These are phyloP conservation scores for Characodon lateralis DNA, from an alignment of 2,797 vertebrate genomes.

Conservation along the genomic window DNA sequence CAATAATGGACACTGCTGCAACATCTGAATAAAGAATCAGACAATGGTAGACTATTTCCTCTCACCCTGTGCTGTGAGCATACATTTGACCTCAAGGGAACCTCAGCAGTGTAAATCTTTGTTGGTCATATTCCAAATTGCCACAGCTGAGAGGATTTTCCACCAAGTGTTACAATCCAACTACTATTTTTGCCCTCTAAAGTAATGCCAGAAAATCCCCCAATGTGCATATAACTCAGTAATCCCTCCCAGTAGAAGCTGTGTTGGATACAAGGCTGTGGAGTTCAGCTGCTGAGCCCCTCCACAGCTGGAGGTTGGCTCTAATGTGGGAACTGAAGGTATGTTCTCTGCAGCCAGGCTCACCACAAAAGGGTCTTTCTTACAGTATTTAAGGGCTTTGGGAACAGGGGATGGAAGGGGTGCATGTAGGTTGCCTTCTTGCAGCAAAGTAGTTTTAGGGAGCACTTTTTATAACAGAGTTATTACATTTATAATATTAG, in stretches of 20 bases:
- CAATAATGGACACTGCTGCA: not conserved
- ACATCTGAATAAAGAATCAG: not conserved
- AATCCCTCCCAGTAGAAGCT: constrained; percentile 19
- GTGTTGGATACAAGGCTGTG: constrained; percentile 25
- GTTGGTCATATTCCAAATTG: constrained; percentile 31
- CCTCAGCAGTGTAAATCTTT: constrained; percentile 23
- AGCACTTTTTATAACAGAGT: not conserved
- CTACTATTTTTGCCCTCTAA: constrained; percentile 26
- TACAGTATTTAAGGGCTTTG: constrained; percentile 52
- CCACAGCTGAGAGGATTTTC: constrained; percentile 42
- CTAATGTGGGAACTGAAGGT: constrained; percentile 50
- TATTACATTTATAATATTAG: not conserved
- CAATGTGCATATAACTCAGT: constrained; percentile 22
- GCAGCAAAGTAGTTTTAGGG: constrained; percentile 16
- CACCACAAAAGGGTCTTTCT: constrained; percentile 73
- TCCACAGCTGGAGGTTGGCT: constrained; percentile 55
- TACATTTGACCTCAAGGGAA: constrained; percentile 37
- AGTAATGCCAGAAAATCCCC: constrained; percentile 27
- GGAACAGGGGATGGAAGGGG: constrained; percentile 31
- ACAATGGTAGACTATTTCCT: not conserved
- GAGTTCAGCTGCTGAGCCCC: constrained; percentile 49
- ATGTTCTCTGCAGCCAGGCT: constrained; percentile 44
- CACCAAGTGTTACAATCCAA: constrained; percentile 29
- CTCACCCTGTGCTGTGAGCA: not conserved
- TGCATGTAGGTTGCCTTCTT: constrained; percentile 29